Percentiles rank a stretch among this genome's conserved stretches.
These are phyloP conservation scores for Rallus limicola DNA, from an alignment of 2,113 vertebrate genomes.

Conservation along the genomic window DNA sequence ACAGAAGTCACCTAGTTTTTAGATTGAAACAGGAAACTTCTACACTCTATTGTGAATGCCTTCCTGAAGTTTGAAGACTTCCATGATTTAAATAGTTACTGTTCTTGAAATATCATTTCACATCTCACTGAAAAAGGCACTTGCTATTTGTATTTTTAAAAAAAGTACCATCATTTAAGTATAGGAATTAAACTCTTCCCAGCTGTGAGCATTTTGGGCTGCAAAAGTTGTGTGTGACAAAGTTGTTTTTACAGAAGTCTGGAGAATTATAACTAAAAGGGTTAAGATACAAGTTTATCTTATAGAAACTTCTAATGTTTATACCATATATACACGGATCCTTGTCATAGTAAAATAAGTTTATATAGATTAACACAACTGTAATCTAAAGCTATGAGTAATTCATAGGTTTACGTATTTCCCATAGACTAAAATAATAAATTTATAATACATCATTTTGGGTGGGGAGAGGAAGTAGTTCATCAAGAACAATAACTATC, in stretches of 20 bases:
- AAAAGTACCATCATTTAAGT: fast-evolving
- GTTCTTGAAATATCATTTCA: background rate
- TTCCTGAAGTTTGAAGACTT: background rate
- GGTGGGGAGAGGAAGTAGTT: background rate
- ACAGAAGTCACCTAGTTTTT: background rate
- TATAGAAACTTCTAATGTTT: background rate
- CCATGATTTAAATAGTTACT: background rate
- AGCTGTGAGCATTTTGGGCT: background rate
- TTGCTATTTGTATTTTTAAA: background rate
- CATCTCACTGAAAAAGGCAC: background rate
- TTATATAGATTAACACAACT: background rate
- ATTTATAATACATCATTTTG: background rate
- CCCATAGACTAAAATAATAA: background rate
- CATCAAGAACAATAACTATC: background rate
- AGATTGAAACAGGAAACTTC: background rate
- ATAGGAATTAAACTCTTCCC: background rate
- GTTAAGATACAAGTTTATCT: background rate
- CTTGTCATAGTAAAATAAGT: background rate
- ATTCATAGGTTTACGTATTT: background rate
- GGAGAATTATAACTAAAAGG: background rate
- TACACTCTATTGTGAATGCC: background rate
- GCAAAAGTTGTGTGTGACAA: background rate
- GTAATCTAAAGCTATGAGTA: background rate
- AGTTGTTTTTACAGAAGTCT: background rate
- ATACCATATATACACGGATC: background rate